A percentile compares a stretch with the other conserved stretches of the same genome.
These are phyloP conservation scores for Accipiter virgatus DNA, from an alignment of 2,113 vertebrate genomes.

Conservation along the genomic window DNA sequence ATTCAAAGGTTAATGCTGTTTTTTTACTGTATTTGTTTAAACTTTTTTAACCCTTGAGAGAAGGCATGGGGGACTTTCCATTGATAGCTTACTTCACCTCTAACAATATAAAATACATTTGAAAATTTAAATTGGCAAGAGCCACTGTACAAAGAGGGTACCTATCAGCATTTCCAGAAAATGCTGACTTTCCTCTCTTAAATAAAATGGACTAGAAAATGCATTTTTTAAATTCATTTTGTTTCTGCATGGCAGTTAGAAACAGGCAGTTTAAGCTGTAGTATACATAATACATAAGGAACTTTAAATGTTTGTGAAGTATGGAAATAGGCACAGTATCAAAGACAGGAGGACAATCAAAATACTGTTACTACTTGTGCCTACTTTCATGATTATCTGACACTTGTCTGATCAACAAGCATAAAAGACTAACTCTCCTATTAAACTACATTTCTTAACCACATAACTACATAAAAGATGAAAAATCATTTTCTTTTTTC, in stretches of 20 bases:
- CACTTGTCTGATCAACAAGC: not conserved
- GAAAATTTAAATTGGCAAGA: constrained; percentile 6
- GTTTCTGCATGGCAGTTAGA: not conserved
- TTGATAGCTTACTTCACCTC: not conserved
- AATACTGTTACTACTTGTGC: not conserved
- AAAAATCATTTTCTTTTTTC: not conserved
- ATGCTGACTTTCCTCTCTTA: not conserved
- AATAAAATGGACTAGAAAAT: constrained; percentile 11
- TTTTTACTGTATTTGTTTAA: not conserved
- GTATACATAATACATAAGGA: not conserved
- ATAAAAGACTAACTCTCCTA: not conserved
- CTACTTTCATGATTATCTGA: not conserved
- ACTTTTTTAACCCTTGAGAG: not conserved
- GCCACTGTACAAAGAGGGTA: not conserved
- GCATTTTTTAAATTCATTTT: not conserved
- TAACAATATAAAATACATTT: not conserved
- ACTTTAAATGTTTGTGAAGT: not conserved
- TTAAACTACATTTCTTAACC: not conserved
- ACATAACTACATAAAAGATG: not conserved
- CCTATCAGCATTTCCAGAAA: not conserved
- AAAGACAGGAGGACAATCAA: not conserved
- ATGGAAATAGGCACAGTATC: not conserved
- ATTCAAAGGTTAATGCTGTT: not conserved
- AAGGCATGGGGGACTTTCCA: not conserved
- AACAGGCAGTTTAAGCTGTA: not conserved